Base-by-base conservation (phyloP, 2,797 vertebrate genomes). In the Molossus molossus region DNA sequence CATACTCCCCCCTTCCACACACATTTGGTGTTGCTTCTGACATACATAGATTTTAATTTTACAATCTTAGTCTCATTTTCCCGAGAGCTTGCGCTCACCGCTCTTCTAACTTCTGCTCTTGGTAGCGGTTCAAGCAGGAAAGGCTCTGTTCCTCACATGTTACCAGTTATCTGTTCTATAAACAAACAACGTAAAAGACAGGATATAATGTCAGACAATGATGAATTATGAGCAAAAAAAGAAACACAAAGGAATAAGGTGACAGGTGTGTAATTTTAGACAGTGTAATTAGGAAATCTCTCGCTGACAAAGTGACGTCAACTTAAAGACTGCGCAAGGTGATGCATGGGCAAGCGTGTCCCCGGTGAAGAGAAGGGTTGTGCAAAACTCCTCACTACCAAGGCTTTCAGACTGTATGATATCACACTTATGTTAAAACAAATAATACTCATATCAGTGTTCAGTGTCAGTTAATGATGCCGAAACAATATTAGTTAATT, bases 401-500 rank as follows among this genome's bases (percentile, higher is more conserved):
- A 53, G 50, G 20, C 60, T 69, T 75, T 92, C 23, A 25, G 48
- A 57, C 15, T 67, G 57, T 40, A 27, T 62, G 62, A 81, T 73
- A 53, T 65, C 69, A 62, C 48, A 90, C 55, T 25, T 45, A 21
- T 21, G 62, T 75, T 65, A 77, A 53, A 89, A 90, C 29, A 84
- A 79, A 33, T 21, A 89, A 65, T 40, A 65, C 9, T 81, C 55
- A 50, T 60, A 65, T 23, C 37, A 40, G 15, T 70, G 92, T 91
- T 67, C 75, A 90, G 85, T 58, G 33, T 76, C 57, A 65, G n/a
- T 62, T 82, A 60, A 83, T 89, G n/a, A 86, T 72, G 33, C 33
- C 85, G 67, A 91, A 70, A 55, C 91, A 67, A 92, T 76, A 85
- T 72, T 45, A 76, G 23, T 90, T 92, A 29, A 87, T 76, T 94